Evolutionary conservation across 2,888 invertebrate genomes (phyloP).

Genomic region (Eupithecia centaureata): DNA sequence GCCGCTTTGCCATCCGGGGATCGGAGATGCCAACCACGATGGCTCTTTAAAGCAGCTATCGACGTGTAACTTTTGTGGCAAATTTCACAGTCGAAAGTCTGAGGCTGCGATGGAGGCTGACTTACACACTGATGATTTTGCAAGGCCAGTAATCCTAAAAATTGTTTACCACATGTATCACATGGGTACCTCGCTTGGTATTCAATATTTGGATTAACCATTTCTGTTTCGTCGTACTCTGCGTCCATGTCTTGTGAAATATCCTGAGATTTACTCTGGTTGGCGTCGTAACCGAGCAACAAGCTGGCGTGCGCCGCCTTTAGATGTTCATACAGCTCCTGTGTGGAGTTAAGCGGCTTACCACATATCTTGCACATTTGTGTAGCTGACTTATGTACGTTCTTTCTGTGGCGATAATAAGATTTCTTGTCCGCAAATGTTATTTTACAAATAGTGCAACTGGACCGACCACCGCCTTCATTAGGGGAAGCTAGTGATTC

Average conservation of each 20-base stretch:
- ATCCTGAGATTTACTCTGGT: conserved; percentile 71
- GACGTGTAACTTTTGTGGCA: conserved; percentile 87
- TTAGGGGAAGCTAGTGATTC: conserved; percentile 51
- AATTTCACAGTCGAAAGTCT: conserved; percentile 85
- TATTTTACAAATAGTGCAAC: conserved; percentile 85
- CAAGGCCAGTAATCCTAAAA: conserved; percentile 79
- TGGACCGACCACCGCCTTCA: conserved; percentile 66
- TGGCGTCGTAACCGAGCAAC: conserved; percentile 76
- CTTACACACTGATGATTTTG: conserved; percentile 83
- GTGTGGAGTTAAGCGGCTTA: conserved; percentile 85
- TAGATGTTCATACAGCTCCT: conserved; percentile 86
- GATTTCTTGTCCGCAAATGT: conserved; percentile 85
- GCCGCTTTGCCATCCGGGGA: conserved; percentile 83
- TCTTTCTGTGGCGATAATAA: conserved; percentile 85
- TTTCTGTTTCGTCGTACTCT: conserved; percentile 71
- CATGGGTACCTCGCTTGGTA: conserved; percentile 83
- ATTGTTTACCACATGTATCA: conserved; percentile 82
- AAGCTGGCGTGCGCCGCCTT: conserved; percentile 84
- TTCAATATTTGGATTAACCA: conserved; percentile 69
- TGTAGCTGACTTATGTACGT: conserved; percentile 78
- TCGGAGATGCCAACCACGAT: conserved; percentile 87
- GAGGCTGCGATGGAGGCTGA: conserved; percentile 62
- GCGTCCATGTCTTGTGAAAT: conserved; percentile 61
- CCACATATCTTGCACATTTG: conserved; percentile 87
- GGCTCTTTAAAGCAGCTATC: conserved; percentile 86